These are phyloP conservation scores for Luidia sarsii DNA, from an alignment of 53 echinoderm and acorn worm genomes.

Conservation along the genomic window DNA sequence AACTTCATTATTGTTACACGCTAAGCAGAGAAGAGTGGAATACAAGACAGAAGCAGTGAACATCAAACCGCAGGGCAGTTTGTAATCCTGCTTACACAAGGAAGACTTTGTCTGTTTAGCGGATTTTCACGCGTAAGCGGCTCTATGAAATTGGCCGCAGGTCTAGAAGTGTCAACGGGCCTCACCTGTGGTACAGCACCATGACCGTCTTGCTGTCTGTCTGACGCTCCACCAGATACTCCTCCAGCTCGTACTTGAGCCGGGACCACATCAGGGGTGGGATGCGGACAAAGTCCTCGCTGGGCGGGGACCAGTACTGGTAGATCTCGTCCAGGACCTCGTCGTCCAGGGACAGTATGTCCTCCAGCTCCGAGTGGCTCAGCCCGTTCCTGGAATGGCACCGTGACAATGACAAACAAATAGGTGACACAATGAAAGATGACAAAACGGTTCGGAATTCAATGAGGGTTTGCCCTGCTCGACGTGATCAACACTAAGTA, in stretches of 20 bases:
- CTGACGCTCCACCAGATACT: conserved; percentile 91
- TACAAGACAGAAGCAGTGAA: no score
- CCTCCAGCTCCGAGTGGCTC: conserved; percentile 83
- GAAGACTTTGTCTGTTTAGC: no score
- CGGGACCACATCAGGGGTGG: conserved; percentile 91
- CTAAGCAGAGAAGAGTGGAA: no score
- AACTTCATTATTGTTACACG: no score
- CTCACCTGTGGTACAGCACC: conserved; percentile 92
- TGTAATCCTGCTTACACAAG: no score
- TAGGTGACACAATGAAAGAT: neutral
- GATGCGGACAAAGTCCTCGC: conserved; percentile 73
- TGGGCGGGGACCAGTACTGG: conserved; percentile 97
- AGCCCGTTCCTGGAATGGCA: conserved; percentile 80
- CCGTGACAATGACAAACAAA: neutral
- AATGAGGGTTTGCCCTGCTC: no score
- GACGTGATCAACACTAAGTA: no score
- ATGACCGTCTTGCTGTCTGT: conserved; percentile 89
- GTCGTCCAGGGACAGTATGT: conserved; percentile 90
- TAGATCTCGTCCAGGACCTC: conserved; percentile 97
- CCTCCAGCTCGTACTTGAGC: conserved; percentile 88
- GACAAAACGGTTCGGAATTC: neutral
- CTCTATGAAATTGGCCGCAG: no score
- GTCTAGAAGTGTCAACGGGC: no score
- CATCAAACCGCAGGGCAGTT: no score
- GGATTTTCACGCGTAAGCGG: no score